Evolutionary conservation across 2,888 invertebrate species (phyloP), one percentile per base, ranked within the genome.

Genomic region (Cephus spinipes): DNA sequence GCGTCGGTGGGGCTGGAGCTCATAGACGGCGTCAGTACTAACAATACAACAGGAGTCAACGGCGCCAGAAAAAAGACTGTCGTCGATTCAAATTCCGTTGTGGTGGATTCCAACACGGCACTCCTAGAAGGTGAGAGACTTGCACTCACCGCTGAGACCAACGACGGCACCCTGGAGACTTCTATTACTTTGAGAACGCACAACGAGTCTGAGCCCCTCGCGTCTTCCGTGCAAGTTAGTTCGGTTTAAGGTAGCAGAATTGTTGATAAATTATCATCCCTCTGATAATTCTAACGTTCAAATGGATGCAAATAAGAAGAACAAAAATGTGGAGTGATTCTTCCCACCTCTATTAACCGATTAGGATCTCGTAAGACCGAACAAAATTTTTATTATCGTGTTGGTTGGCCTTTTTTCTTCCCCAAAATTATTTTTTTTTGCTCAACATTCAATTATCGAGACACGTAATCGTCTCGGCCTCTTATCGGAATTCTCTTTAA

Each of bases 191-290:
- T 93, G 1, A 93, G 93, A 78, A 85, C 92, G 74, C 93, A 93
- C 82, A 92, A 92, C 15, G 92, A 93, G 68, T 77, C 87, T 34
- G 90, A 91, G 73, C 92, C 93, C 4, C 91, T 93, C 15, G 92
- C 93, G 83, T 91, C 93, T 34, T 93, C 93, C 78, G 94, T 94
- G 92, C 94, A 94, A 92, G 94, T 94, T 84, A 94, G 94, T 87
- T 94, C 94, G 32, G 94, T 94, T 82, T 93, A 92, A 15, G 4
- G 23, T 9, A 23, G 23, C 55, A 9, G 23, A 55, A 55, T 55
- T 9, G 9, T 23, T 9, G 6, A 23, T 9, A 55, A 55, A 23
- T 23, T 15, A 40, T 55, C 23, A 23, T 23, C 9, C 2, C 55
- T 23, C 23, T 9, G 55, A 55, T 23, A 1, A 55, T 23, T 23